Evolutionary conservation across 2,888 invertebrate species (phyloP).

Genomic region (Branchellion lobata): DNA sequence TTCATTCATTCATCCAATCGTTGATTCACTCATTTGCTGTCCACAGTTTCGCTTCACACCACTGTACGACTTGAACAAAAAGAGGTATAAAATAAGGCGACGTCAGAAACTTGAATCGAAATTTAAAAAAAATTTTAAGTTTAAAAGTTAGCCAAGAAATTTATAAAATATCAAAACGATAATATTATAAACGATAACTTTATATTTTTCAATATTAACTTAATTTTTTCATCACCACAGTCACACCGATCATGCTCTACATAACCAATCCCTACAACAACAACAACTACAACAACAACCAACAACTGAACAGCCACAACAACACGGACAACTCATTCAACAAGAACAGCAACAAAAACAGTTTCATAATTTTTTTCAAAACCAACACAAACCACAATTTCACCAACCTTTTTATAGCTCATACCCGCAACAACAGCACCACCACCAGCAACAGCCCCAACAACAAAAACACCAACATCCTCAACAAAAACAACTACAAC

Average conservation of each 20-base stretch:
- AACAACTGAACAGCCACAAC: background rate
- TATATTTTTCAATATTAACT: background rate
- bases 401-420: too few relatives aligned
- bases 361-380: background rate
- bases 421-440: too few relatives aligned
- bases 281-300: background rate
- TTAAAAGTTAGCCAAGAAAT: background rate
- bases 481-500: too few relatives aligned
- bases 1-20: background rate
- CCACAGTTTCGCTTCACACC: slow-evolving; percentile 3
- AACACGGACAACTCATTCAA: background rate
- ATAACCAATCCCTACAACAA: background rate
- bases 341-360: background rate
- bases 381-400: too few relatives aligned
- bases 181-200: background rate
- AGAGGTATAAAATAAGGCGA: too few relatives aligned
- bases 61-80: background rate
- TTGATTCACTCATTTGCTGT: background rate
- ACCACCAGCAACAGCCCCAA: too few relatives aligned
- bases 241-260: too few relatives aligned
- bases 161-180: background rate
- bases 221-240: too few relatives aligned
- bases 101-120: background rate
- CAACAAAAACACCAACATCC: too few relatives aligned
- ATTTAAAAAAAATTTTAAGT: background rate